phyloP scores from a whole-genome alignment of 2,113 vertebrate species.

The Carollia perspicillata region DNA sequence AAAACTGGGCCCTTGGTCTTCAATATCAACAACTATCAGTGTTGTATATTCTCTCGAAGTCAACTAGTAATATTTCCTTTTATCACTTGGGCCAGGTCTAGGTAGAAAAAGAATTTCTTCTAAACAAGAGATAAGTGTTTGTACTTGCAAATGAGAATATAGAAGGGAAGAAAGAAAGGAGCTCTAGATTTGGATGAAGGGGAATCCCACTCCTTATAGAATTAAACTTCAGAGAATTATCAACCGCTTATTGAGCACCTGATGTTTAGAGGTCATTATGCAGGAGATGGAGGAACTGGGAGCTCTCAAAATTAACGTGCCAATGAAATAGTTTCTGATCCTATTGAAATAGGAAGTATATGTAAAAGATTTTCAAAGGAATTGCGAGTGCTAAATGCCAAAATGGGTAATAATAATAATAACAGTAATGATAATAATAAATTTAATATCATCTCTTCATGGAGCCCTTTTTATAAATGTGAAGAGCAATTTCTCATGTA shows the following conservation, averaged over 20 bases:
- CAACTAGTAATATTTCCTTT: not conserved
- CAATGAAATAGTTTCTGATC: not conserved
- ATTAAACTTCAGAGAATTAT: rapidly evolving
- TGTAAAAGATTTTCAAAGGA: not conserved
- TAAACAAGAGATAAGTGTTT: not conserved
- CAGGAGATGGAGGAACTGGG: not conserved
- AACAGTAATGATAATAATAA: rapidly evolving
- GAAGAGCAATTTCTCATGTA: rapidly evolving
- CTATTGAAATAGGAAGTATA: rapidly evolving
- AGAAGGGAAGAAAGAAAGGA: not conserved
- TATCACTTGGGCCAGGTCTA: not conserved
- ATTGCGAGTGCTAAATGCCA: rapidly evolving
- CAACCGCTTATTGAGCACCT: not conserved
- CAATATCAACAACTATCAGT: not conserved
- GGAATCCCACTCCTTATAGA: rapidly evolving
- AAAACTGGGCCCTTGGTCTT: rapidly evolving
- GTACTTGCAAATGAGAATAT: not conserved
- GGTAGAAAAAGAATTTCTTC: not conserved
- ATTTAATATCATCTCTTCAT: rapidly evolving
- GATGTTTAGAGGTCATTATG: rapidly evolving
- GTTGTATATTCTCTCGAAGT: not conserved
- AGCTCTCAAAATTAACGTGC: rapidly evolving
- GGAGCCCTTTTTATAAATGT: not conserved
- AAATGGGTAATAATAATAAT: rapidly evolving
- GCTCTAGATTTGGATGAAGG: not conserved